phyloP scores from a whole-genome alignment of 2,113 vertebrate species.

The Microcebus murinus region DNA sequence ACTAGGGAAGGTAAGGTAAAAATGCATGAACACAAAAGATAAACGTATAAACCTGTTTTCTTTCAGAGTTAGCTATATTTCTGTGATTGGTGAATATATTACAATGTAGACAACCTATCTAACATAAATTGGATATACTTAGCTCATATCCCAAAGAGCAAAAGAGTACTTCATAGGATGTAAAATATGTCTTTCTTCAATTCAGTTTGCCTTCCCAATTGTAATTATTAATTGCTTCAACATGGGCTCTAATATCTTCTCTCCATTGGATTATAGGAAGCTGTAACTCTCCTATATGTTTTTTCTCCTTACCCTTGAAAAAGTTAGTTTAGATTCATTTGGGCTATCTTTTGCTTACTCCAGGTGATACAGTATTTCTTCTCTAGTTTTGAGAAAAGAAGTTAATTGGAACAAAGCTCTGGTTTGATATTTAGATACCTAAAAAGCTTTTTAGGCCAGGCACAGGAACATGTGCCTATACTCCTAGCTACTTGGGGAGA shows the following conservation, averaged over 20 bases:
- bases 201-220: neutral
- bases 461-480: no score
- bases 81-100: conserved; percentile 1
- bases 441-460: neutral
- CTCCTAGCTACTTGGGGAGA: neutral
- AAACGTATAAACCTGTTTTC: conserved; percentile 19
- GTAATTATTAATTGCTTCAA: conserved; percentile 48
- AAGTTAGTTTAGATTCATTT: neutral
- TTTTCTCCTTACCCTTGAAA: conserved; percentile 9
- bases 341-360: neutral
- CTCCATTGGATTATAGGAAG: conserved; percentile 23
- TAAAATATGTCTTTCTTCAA: conserved; percentile 12
- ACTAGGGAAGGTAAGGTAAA: conserved; percentile 27
- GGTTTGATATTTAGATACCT: conserved; percentile 32
- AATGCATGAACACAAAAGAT: conserved; percentile 34
- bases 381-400: neutral
- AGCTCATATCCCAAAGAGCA: neutral
- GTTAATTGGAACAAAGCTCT: neutral
- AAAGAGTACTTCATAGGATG: neutral
- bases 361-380: neutral
- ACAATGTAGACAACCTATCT: neutral
- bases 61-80: conserved; percentile 24
- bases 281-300: neutral
- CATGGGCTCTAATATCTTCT: neutral
- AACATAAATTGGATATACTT: neutral